Conservation (phyloP, 2,888 invertebrate species). For the Rhagonycha lutea region DNA sequence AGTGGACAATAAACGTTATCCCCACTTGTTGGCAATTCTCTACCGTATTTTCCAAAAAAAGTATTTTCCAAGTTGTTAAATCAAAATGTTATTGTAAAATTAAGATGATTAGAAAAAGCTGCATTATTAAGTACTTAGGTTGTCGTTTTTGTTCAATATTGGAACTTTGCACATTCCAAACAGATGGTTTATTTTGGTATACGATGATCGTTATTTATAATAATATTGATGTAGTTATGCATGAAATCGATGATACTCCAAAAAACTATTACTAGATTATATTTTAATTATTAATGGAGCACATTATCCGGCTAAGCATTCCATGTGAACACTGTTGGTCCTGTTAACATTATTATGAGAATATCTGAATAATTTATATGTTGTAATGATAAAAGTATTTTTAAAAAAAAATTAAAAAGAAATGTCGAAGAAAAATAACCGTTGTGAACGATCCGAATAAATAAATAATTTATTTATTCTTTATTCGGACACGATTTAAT, state of each 20-base stretch:
- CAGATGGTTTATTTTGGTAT: constrained; percentile 53
- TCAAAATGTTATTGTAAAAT: constrained; percentile 51
- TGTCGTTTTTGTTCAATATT: constrained; percentile 45
- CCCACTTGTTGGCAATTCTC: constrained; percentile 50
- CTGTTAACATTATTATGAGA: constrained; percentile 53
- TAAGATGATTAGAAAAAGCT: constrained; percentile 36
- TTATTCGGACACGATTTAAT: constrained; percentile 45
- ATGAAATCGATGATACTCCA: constrained; percentile 16
- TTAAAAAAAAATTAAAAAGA: constrained; percentile 45
- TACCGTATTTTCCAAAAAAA: constrained; percentile 39
- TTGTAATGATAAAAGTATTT: constrained; percentile 56
- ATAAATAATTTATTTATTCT: constrained; percentile 5
- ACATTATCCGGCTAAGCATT: constrained; percentile 58
- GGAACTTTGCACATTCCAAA: constrained; percentile 48
- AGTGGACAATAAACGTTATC: constrained; percentile 52
- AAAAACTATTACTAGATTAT: constrained; percentile 13
- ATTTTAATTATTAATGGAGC: constrained; percentile 48
- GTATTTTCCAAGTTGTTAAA: constrained; percentile 56
- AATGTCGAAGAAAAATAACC: constrained; percentile 47
- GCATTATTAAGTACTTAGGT: constrained; percentile 37
- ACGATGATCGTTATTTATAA: constrained; percentile 25
- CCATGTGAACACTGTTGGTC: constrained; percentile 58
- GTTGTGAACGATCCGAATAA: constrained; percentile 46
- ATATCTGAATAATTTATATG: constrained; percentile 57
- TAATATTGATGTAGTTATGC: constrained; percentile 2